Base-by-base conservation (phyloP, 2,113 vertebrate species). In the Struthidea cinerea region DNA sequence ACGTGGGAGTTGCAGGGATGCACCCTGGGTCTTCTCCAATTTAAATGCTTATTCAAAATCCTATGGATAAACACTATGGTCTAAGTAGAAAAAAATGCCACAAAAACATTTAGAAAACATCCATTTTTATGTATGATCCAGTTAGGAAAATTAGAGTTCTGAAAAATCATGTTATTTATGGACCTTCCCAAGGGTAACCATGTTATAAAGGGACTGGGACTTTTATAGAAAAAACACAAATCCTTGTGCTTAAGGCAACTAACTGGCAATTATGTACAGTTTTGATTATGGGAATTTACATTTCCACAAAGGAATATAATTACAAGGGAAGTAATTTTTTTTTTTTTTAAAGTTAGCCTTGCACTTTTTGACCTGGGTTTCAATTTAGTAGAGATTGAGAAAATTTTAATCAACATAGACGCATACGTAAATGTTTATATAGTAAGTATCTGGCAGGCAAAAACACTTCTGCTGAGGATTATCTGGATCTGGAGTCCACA, bases 261-360 rank as follows among this genome's bases (percentile, higher is more conserved):
- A 87, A 90, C 91, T 89, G 59, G 67, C 87, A 96, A 96, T 95
- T 97, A 95, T 21, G 33, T 94, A 67, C 44, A 94, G 59, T 93
- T 97, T 94, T 85, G 92, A 95, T 97, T 96, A 87, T 89, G 89
- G 85, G 85, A 90, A 94, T 96, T 93, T 94, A 83, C 64, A 92
- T 94, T 97, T 96, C 77, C 74, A 85, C 55, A 89, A 90, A 93
- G 60, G 67, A 96, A 71, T 93, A 92, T 75, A 97, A 96, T 90
- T 94, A 89, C 47, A 93, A 89, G 55, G 61, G 57, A 97, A 81
- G 24, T 22, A 90, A 69, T 42, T 59, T 47, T 44, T 19, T 44
- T 47, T 47, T 59, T 78, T 60, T 83, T 42, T 28, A 10, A 50
- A 94, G 50, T 20, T 94, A 84, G 39, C 65, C 47, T 94, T 94